Evolutionary conservation across 2,797 vertebrate species (phyloP).

Genomic region (Orientallactaga sibirica): DNA sequence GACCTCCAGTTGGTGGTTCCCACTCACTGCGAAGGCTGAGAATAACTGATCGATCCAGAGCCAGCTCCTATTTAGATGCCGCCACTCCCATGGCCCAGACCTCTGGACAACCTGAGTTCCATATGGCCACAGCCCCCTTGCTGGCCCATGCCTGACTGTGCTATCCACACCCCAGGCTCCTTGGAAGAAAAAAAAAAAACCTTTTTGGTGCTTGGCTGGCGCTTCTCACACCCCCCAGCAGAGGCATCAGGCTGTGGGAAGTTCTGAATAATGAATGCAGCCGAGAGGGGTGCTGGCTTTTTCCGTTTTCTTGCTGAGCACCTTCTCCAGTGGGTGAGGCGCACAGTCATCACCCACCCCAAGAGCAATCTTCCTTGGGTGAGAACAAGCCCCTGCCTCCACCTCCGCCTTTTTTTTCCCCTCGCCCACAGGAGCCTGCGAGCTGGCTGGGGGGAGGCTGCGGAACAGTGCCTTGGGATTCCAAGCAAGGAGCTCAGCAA

Average conservation of each 20-base stretch:
- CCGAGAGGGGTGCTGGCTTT: slow-evolving; percentile 70
- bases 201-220: background rate
- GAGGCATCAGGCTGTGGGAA: slow-evolving; percentile 49
- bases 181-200: background rate
- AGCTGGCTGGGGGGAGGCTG: background rate
- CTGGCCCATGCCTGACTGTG: background rate
- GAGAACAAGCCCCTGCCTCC: slow-evolving; percentile 50
- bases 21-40: background rate
- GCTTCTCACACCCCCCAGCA: background rate
- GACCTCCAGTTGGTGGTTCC: background rate
- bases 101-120: background rate
- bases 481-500: background rate
- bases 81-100: rapidly evolving
- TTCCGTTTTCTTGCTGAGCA: background rate
- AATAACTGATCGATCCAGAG: too few relatives aligned
- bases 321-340: slow-evolving; percentile 68
- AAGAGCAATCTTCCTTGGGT: slow-evolving; percentile 53
- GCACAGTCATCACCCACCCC: slow-evolving; percentile 61
- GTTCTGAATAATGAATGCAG: slow-evolving; percentile 66
- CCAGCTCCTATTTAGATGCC: background rate
- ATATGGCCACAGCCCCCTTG: background rate
- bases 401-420: slow-evolving; percentile 1
- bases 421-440: background rate
- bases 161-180: background rate
- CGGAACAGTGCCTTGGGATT: background rate